Conservation (phyloP, 2,113 vertebrate genomes). For the Ondatra zibethicus region DNA sequence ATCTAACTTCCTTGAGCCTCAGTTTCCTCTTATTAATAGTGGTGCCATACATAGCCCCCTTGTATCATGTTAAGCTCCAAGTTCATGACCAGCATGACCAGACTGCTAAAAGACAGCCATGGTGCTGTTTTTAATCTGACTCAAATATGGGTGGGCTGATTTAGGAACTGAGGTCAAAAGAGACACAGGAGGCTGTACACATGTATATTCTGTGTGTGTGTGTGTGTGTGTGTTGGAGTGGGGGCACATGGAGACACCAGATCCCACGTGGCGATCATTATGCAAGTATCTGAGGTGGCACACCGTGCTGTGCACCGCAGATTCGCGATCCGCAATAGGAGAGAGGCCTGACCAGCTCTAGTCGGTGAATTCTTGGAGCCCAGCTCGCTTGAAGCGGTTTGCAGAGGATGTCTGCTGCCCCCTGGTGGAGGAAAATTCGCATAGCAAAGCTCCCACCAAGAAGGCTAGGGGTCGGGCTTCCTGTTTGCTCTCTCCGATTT, state of each 20-base stretch:
- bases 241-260: too few relatives aligned
- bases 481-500: not conserved
- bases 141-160: not conserved
- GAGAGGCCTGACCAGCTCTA: not conserved
- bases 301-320: not conserved
- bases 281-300: too few relatives aligned
- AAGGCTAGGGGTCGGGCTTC: not conserved
- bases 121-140: not conserved
- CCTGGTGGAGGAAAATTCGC: slow-evolving; percentile 49
- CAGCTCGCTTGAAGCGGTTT: too few relatives aligned
- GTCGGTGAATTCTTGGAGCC: too few relatives aligned
- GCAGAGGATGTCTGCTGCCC: slow-evolving; percentile 62
- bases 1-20: not conserved
- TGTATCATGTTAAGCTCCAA: too few relatives aligned
- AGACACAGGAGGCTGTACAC: fast-evolving
- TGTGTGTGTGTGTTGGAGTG: not conserved
- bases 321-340: not conserved
- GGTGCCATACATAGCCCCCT: not conserved
- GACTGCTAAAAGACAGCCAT: not conserved
- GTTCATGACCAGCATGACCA: not conserved
- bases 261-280: not conserved
- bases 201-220: not conserved
- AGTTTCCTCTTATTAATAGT: not conserved
- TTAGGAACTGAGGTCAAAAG: not conserved
- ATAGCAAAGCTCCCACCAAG: fast-evolving